Evolutionary conservation across 2,888 invertebrate genomes (phyloP), one percentile per base, ranked within the genome.

Genomic region (Steinernema carpocapsae): DNA sequence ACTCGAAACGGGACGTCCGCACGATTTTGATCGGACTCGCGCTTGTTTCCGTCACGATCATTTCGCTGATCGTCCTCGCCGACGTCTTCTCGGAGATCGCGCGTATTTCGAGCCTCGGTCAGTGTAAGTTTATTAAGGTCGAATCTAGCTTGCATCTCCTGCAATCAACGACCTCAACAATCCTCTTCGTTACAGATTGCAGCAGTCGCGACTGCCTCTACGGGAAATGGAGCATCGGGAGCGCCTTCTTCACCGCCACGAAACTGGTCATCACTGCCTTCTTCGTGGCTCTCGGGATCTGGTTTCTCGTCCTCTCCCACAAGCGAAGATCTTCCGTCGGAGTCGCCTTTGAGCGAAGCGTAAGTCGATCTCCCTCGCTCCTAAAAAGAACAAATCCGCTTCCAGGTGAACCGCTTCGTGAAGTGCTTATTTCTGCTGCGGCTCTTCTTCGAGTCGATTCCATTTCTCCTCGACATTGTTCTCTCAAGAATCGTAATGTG

Each of bases 171-270:
- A 48, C 7, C n/a, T 10, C 19, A 43, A n/a, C n/a, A n/a, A n/a
- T n/a, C n/a, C n/a, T n/a, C n/a, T 12, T 51, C 51, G n/a, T 7
- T 56, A 3, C 56, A 56, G 56, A 56, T 26, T 56, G 56, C 56
- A 56, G 26, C 56, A 24, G 26, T 17, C 22, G 56, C 3, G 17
- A 17, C 10, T 56, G 56, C 56, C 26, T 56, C 56, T 56, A 56
- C 26, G 56, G 56, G 4, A 6, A 6, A 6, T 7, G 22, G 6
- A 26, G 24, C 17, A 22, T 26, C 4, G 56, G 56, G 26, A 56
- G 56, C 6, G 22, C 56, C 24, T 56, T 56, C 56, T 24, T 24
- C 56, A 22, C 26, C 22, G 22, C 56, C 6, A 6, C 19, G 26
- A 56, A 22, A 26, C 26, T 56, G 3, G 56, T 56, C 56, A 7